Evolutionary conservation across 2,888 invertebrate species (phyloP), one percentile per base, ranked within the genome.

Genomic region (Ormyrus labotus): DNA sequence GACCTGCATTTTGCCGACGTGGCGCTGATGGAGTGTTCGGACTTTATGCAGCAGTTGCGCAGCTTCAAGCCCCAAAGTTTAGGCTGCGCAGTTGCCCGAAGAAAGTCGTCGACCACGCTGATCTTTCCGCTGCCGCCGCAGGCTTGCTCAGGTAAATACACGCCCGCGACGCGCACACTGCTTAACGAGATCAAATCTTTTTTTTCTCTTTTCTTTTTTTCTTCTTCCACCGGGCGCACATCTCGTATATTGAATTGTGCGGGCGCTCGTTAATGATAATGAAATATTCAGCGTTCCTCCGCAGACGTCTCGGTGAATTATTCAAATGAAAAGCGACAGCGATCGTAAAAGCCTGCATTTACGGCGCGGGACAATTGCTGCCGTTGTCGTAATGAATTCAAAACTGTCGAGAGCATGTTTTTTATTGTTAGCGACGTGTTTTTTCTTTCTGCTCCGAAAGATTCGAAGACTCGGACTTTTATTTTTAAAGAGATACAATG

Each of bases 1-100:
- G 97, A 97, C 92, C 93, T 98, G 91, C 98, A 98, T 93, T 98
- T 97, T 91, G 97, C 97, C 89, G 98, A 98, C 96, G 97, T 97
- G 87, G 96, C 97, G 92, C 96, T 97, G 91, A 97, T 97, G 96
- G 97, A 97, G 95, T 97, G 96, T 93, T 96, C 97, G 88, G 97
- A 98, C 94, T 98, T 97, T 93, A 97, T 98, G 97, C 97, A 97
- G 93, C 97, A 98, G 93, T 94, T 98, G 91, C 95, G 97, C 90
- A 96, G 97, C 93, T 98, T 98, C 93, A 98, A 98, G 93, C 97
- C 97, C 87, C 97, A 98, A 93, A 97, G 97, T 87, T 93, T 98
- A 91, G 98, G 98, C 91, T 98, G 97, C 93, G 97, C 97, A 86
- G 98, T 98, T 87, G 97, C 97, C 83, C 92, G 98, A 89, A 94